Conservation (phyloP, 1,140 invertebrate species). For the Pseudomyrmex cubaensis region DNA sequence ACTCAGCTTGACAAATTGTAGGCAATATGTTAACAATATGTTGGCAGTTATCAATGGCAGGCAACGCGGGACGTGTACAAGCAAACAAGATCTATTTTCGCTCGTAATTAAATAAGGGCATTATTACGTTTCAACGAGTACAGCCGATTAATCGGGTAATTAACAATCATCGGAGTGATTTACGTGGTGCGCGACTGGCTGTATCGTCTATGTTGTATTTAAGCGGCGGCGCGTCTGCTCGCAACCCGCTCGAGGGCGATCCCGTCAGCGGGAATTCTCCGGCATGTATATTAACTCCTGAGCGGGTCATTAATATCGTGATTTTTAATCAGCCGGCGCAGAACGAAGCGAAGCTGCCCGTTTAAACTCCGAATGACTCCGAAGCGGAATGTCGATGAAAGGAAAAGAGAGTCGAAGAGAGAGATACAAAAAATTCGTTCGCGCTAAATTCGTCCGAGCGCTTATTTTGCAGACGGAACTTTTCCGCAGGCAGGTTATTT, state of each 20-base stretch:
- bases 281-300: constrained; percentile 49
- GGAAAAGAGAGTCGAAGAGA: constrained; percentile 4
- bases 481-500: constrained; percentile 44
- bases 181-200: constrained; percentile 48
- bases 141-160: constrained; percentile 58
- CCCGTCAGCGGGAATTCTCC: constrained; percentile 57
- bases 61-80: constrained; percentile 20
- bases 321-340: constrained; percentile 55
- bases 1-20: constrained; percentile 16
- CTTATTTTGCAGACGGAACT: constrained; percentile 51
- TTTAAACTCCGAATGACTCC: constrained; percentile 38
- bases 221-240: constrained; percentile 44
- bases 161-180: constrained; percentile 60
- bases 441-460: constrained; percentile 20
- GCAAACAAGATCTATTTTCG: constrained; percentile 59
- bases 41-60: constrained; percentile 41
- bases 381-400: constrained; percentile 39
- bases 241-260: constrained; percentile 46
- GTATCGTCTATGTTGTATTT: constrained; percentile 49
- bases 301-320: constrained; percentile 61
- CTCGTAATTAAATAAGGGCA: constrained; percentile 55
- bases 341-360: constrained; percentile 24
- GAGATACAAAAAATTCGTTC: constrained; percentile 26
- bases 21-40: constrained; percentile 23
- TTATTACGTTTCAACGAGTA: constrained; percentile 62